Conservation (phyloP, 2,888 invertebrate genomes). For the Zhuqinia jingwanae region DNA sequence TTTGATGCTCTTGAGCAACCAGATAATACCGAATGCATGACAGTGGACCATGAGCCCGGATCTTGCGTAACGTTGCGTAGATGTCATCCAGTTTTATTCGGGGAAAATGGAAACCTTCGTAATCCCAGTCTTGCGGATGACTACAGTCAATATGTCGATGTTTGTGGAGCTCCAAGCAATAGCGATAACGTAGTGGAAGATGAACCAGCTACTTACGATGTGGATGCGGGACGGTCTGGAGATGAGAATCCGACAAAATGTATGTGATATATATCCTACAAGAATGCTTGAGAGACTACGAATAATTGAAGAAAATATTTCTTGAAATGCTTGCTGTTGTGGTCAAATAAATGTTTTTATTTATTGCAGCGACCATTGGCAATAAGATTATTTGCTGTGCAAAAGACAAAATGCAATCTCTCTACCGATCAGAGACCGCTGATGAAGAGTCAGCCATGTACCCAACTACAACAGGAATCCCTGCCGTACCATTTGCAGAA, state of each 20-base stretch:
- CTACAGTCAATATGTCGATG: conserved; percentile 63
- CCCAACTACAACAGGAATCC: conserved; percentile 50
- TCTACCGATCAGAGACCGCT: conserved; percentile 58
- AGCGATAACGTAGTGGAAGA: conserved; percentile 64
- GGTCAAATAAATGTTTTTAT: background rate
- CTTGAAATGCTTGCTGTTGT: too few relatives aligned
- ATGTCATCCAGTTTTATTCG: conserved; percentile 75
- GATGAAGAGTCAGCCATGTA: conserved; percentile 67
- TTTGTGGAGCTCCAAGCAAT: too few relatives aligned
- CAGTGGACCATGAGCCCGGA: conserved; percentile 72
- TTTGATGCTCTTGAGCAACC: conserved; percentile 68
- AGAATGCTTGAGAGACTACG: background rate
- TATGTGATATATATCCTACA: too few relatives aligned
- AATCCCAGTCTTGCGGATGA: conserved; percentile 73
- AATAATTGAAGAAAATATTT: background rate
- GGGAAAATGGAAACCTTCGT: conserved; percentile 71
- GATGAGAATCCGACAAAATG: background rate
- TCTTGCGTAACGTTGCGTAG: conserved; percentile 71
- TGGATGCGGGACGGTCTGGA: too few relatives aligned
- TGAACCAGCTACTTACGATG: background rate
- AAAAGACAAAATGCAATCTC: conserved; percentile 68
- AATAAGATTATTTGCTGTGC: conserved; percentile 73
- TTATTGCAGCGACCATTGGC: conserved; percentile 48
- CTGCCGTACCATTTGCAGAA: conserved; percentile 12
- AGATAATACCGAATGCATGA: conserved; percentile 71